Evolutionary conservation across 1,140 invertebrate species (phyloP), one percentile per base, ranked within the genome.

Genomic region (Aphelinus certus): DNA sequence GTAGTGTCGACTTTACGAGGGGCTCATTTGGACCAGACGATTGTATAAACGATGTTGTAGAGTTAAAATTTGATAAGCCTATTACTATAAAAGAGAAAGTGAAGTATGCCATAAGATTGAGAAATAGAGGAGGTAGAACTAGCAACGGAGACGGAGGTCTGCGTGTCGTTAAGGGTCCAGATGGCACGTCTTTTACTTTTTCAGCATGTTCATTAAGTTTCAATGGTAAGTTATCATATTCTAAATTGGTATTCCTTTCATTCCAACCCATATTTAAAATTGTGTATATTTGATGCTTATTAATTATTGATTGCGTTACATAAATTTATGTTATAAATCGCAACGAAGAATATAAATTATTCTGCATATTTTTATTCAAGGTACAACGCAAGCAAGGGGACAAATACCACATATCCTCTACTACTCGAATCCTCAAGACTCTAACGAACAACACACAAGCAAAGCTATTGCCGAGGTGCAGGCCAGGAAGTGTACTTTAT

Each of bases 371-470:
- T 72, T 63, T 58, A 67, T 67, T 10, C 49, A n/a, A 86, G 85
- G 85, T 49, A 88, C 97, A 0, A 98, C 96, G 3, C 92, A 97
- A 79, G 94, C 94, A 0, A 89, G 97, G 56, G 98, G 98, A 58
- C 98, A 99, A 88, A 93, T 99, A 79, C 97, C 98, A 0, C 93
- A 96, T 80, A 92, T 99, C 69, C 89, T 99, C 4, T 99, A 99
- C 85, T 97, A 95, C 82, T 93, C 91, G 80, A 88, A 88, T 79
- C 89, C 89, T 53, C 87, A 89, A 71, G 85, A 87, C 56, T 89
- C 91, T 0, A 93, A 94, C 76, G 90, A 88, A 56, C 90, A 91
- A 46, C 91, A 92, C 78, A 90, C 90, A 57, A 91, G 89, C 48
- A 91, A 91, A 82, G 91, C 91, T 45, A 88, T 93, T 80, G 90